phyloP scores from a whole-genome alignment of 2,113 vertebrate genomes.

The Campylomormyrus numenius region DNA sequence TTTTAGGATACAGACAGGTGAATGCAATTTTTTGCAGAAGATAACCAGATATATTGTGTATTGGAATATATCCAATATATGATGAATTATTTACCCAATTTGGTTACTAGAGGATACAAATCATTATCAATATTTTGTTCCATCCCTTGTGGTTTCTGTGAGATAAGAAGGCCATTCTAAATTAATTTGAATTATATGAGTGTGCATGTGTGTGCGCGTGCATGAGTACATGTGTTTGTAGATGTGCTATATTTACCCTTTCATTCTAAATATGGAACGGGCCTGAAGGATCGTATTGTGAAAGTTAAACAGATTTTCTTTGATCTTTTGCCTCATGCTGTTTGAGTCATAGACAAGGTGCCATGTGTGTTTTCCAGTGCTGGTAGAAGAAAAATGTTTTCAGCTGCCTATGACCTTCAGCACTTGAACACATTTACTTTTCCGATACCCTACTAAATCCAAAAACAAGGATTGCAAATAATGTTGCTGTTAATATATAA shows the following conservation, averaged over 20 bases:
- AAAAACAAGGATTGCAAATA: not conserved
- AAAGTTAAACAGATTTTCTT: slow-evolving; percentile 39
- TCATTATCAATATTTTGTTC: not conserved
- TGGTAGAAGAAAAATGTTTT: slow-evolving; percentile 9
- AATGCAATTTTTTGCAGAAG: not conserved
- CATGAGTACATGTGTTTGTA: not conserved
- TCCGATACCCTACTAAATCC: not conserved
- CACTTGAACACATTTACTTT: not conserved
- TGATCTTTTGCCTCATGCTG: slow-evolving; percentile 30
- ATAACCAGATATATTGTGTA: not conserved
- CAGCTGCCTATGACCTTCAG: slow-evolving; percentile 11
- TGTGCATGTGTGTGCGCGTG: not conserved
- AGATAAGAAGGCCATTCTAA: not conserved
- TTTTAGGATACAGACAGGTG: not conserved
- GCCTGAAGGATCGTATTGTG: slow-evolving; percentile 32
- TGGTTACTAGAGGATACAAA: not conserved
- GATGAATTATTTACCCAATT: not conserved
- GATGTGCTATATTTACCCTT: slow-evolving; percentile 7
- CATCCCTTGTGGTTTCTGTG: not conserved
- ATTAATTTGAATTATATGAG: not conserved
- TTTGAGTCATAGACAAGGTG: slow-evolving; percentile 41
- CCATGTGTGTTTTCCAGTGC: slow-evolving; percentile 3
- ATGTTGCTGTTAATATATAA: not conserved
- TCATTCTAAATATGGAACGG: not conserved
- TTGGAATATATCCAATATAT: not conserved